Evolutionary conservation across 2,888 invertebrate species (phyloP).

Genomic region (Drosophila kanekoi): DNA sequence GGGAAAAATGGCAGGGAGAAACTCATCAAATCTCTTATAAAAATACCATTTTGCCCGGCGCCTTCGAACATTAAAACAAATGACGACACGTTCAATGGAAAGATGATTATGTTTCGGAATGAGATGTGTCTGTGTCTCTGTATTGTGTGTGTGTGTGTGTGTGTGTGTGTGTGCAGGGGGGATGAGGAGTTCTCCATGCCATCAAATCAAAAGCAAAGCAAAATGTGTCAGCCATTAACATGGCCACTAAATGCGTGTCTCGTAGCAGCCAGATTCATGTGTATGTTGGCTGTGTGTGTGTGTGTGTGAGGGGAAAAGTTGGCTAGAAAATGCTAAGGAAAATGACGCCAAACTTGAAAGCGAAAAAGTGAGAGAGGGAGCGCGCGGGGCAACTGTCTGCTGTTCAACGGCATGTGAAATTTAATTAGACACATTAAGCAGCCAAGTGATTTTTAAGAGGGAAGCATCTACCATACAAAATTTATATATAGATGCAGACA

Average conservation of each 20-base stretch:
- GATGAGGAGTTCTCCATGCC: neutral
- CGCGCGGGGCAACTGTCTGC: constrained; percentile 32
- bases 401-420: constrained; percentile 68
- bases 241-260: constrained; percentile 56
- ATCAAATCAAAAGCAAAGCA: constrained; percentile 49
- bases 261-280: constrained; percentile 31
- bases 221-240: constrained; percentile 63
- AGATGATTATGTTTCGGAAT: constrained; percentile 53
- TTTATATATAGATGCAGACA: constrained; percentile 6
- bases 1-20: constrained; percentile 20
- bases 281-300: constrained; percentile 16
- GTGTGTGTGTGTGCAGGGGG: constrained; percentile 2
- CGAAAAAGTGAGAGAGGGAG: neutral
- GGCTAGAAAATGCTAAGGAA: constrained; percentile 19
- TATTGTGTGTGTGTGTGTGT: constrained; percentile 2
- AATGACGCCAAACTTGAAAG: no score
- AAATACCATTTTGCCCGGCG: constrained; percentile 44
- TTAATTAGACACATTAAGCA: constrained; percentile 62
- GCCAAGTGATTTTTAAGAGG: constrained; percentile 47
- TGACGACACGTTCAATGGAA: constrained; percentile 69
- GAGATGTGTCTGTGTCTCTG: constrained; percentile 24
- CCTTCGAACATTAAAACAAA: constrained; percentile 68
- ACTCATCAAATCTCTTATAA: constrained; percentile 60
- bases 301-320: constrained; percentile 11
- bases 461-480: constrained; percentile 10